These are phyloP conservation scores for Cinara cedri DNA, from an alignment of 2,888 invertebrate genomes.

Conservation along the genomic window DNA sequence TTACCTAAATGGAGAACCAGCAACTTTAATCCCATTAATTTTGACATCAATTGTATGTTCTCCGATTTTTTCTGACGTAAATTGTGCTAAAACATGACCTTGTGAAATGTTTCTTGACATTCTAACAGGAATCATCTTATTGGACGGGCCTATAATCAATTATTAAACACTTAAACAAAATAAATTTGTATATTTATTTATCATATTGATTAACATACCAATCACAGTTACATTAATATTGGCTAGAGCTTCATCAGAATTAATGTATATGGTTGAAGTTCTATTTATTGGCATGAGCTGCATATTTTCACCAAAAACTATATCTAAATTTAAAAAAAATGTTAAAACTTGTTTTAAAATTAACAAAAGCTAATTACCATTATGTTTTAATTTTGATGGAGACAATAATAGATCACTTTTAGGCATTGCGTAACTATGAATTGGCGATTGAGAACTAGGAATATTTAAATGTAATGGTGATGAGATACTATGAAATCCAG, in stretches of 20 bases:
- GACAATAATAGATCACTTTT: slow-evolving; percentile 27
- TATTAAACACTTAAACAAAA: not conserved
- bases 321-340: slow-evolving; percentile 31
- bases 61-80: slow-evolving; percentile 68
- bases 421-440: slow-evolving; percentile 39
- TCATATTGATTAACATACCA: slow-evolving; percentile 63
- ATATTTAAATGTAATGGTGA: slow-evolving; percentile 52
- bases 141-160: slow-evolving; percentile 63
- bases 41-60: slow-evolving; percentile 67
- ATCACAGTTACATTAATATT: slow-evolving; percentile 66
- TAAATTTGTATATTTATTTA: not conserved
- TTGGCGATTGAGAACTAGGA: slow-evolving; percentile 46
- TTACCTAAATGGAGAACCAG: slow-evolving; percentile 63
- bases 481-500: slow-evolving; percentile 49
- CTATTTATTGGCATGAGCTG: slow-evolving; percentile 69
- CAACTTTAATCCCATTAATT: slow-evolving; percentile 62
- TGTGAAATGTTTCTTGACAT: slow-evolving; percentile 61
- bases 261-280: slow-evolving; percentile 68
- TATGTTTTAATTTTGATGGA: slow-evolving; percentile 43
- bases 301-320: slow-evolving; percentile 70
- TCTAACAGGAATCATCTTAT: slow-evolving; percentile 63
- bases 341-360: not conserved
- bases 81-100: slow-evolving; percentile 62
- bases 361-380: slow-evolving; percentile 16
- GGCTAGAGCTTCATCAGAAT: slow-evolving; percentile 62